Percentiles rank a stretch among this genome's conserved stretches.
Evolutionary conservation across 2,888 invertebrate genomes (phyloP).

Genomic region (Osmoderma eremita): DNA sequence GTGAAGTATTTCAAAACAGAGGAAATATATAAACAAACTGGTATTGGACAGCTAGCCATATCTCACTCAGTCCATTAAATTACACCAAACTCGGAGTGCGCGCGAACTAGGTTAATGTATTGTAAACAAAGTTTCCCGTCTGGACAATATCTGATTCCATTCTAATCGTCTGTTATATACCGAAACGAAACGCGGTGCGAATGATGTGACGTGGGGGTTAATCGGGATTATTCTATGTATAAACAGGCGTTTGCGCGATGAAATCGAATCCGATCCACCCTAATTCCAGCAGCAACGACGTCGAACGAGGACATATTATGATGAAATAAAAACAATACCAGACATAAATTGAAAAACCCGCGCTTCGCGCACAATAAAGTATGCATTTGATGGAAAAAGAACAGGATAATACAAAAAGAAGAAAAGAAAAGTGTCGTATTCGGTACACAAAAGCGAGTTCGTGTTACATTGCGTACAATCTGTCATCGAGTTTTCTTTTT

Average conservation of each 20-base stretch:
- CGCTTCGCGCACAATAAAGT: conserved; percentile 8
- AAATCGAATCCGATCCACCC: conserved; percentile 18
- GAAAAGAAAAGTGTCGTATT: conserved; percentile 29
- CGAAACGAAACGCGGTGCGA: conserved; percentile 10
- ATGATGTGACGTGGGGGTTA: conserved; percentile 11
- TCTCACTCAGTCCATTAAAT: conserved; percentile 31
- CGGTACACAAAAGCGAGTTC: conserved; percentile 39
- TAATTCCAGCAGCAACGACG: conserved; percentile 8
- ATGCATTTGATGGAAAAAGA: background rate
- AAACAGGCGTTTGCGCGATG: conserved; percentile 35
- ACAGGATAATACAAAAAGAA: conserved; percentile 21
- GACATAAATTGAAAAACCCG: conserved; percentile 31
- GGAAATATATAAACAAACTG: conserved; percentile 16
- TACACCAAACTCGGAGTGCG: conserved; percentile 33
- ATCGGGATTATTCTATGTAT: conserved; percentile 28
- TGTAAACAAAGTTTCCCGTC: conserved; percentile 37
- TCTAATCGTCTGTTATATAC: conserved; percentile 36
- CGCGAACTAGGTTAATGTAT: conserved; percentile 34
- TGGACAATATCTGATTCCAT: conserved; percentile 38
- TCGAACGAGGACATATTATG: background rate
- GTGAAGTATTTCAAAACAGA: conserved; percentile 9
- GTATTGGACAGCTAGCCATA: conserved; percentile 17
- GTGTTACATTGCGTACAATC: conserved; percentile 44
- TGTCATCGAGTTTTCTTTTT: conserved; percentile 50
- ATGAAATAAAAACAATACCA: conserved; percentile 28